A percentile compares a stretch with the other conserved stretches of the same genome.
Conservation (phyloP, 2,797 vertebrate genomes). For the Coendou prehensilis region DNA sequence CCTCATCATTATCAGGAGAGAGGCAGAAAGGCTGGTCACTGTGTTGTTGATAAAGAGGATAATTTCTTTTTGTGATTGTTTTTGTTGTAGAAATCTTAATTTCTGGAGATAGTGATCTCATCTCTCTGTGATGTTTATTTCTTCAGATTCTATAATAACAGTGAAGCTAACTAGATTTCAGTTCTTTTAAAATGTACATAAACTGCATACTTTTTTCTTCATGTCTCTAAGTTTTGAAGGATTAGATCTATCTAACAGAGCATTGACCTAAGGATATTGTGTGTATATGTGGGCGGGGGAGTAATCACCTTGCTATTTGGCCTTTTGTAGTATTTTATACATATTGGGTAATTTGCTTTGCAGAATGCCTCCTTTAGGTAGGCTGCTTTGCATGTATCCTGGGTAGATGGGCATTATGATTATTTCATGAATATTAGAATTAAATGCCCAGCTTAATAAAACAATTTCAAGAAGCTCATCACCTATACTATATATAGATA, state of each 20-base stretch:
- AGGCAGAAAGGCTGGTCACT: constrained; percentile 53
- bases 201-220: neutral
- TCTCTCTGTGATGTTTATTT: constrained; percentile 54
- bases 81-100: constrained; percentile 54
- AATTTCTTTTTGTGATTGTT: constrained; percentile 58
- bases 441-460: neutral
- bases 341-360: neutral
- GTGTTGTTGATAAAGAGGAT: constrained; percentile 51
- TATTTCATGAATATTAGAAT: constrained; percentile 23
- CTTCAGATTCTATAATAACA: constrained; percentile 46
- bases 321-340: neutral
- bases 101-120: constrained; percentile 29
- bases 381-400: neutral
- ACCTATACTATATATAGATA: neutral
- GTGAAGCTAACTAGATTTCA: constrained; percentile 47
- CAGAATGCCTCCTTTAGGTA: neutral
- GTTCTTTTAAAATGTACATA: neutral
- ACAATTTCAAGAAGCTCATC: neutral
- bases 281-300: neutral
- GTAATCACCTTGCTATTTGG: neutral
- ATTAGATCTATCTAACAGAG: neutral
- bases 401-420: neutral
- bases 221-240: constrained; percentile 40
- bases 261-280: neutral
- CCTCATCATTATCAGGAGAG: constrained; percentile 72